These are phyloP conservation scores for Ambastaia sidthimunki DNA, from an alignment of 2,797 vertebrate genomes.

Conservation along the genomic window DNA sequence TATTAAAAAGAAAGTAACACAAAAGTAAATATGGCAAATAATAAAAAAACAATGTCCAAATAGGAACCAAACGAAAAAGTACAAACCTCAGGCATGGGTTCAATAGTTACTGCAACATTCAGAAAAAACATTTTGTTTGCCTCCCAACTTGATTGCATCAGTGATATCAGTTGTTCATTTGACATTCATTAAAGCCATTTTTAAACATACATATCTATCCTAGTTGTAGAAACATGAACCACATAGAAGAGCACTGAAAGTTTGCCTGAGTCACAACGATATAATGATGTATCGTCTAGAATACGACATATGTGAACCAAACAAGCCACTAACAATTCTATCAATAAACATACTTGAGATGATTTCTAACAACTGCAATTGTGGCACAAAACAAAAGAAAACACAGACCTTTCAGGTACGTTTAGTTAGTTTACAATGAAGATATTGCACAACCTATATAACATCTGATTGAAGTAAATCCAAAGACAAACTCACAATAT, in stretches of 20 bases:
- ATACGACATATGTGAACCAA: constrained; percentile 29
- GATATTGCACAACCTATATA: constrained; percentile 32
- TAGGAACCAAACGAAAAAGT: constrained; percentile 3
- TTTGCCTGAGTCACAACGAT: constrained; percentile 38
- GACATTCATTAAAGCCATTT: constrained; percentile 45
- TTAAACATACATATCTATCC: constrained; percentile 19
- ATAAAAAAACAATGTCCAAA: not conserved
- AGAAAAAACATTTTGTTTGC: constrained; percentile 15
- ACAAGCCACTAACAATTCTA: constrained; percentile 35
- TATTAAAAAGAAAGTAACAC: constrained; percentile 56
- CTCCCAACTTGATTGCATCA: constrained; percentile 6
- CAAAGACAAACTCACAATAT: constrained; percentile 58
- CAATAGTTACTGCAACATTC: constrained; percentile 11
- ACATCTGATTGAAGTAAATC: constrained; percentile 42
- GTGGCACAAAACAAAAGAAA: constrained; percentile 39
- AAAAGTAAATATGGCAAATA: constrained; percentile 16
- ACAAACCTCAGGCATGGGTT: constrained; percentile 27
- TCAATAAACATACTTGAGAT: constrained; percentile 12
- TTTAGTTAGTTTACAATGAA: constrained; percentile 27
- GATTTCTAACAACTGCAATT: constrained; percentile 29
- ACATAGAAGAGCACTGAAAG: constrained; percentile 31
- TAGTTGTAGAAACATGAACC: constrained; percentile 33
- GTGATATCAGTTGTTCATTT: constrained; percentile 25
- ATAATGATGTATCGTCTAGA: constrained; percentile 28
- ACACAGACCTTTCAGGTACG: constrained; percentile 8